Conservation (phyloP, 2,113 vertebrate genomes). For the Eleginops maclovinus region DNA sequence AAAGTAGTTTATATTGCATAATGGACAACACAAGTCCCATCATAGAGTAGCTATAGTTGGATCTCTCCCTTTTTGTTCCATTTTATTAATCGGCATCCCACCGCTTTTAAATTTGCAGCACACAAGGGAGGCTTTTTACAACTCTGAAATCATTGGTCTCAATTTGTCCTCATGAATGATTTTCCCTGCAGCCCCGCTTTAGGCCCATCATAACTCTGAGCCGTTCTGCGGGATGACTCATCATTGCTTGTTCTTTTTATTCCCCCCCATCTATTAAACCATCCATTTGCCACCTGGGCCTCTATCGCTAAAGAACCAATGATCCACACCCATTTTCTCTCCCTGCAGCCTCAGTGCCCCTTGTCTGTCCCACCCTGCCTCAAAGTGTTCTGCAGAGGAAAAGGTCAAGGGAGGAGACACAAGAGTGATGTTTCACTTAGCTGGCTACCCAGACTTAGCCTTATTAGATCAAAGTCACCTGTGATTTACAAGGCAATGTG, state of each 20-base stretch:
- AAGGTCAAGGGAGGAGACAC: constrained; percentile 67
- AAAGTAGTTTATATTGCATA: not conserved
- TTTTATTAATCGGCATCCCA: constrained; percentile 33
- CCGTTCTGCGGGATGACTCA: constrained; percentile 64
- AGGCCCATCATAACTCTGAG: constrained; percentile 65
- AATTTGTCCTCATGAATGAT: constrained; percentile 74
- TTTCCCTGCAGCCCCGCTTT: constrained; percentile 48
- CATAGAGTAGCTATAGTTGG: not conserved
- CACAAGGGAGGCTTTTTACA: constrained; percentile 51
- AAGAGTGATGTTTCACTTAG: constrained; percentile 67
- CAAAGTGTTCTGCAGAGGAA: constrained; percentile 15
- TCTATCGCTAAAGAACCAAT: constrained; percentile 44
- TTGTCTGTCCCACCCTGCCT: constrained; percentile 37
- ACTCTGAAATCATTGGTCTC: constrained; percentile 55
- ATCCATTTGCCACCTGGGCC: constrained; percentile 60
- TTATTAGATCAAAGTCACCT: constrained; percentile 70
- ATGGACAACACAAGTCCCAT: not conserved
- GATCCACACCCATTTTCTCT: constrained; percentile 40
- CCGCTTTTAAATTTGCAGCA: constrained; percentile 39
- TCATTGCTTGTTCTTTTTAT: constrained; percentile 37
- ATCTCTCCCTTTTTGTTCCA: constrained; percentile 16
- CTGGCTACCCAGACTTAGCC: constrained; percentile 24
- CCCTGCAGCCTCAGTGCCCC: constrained; percentile 26
- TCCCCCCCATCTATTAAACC: constrained; percentile 68
- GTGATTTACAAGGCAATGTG: constrained; percentile 50